These are phyloP conservation scores for Steromphala cineraria DNA, from an alignment of 2,888 invertebrate genomes.

Conservation along the genomic window DNA sequence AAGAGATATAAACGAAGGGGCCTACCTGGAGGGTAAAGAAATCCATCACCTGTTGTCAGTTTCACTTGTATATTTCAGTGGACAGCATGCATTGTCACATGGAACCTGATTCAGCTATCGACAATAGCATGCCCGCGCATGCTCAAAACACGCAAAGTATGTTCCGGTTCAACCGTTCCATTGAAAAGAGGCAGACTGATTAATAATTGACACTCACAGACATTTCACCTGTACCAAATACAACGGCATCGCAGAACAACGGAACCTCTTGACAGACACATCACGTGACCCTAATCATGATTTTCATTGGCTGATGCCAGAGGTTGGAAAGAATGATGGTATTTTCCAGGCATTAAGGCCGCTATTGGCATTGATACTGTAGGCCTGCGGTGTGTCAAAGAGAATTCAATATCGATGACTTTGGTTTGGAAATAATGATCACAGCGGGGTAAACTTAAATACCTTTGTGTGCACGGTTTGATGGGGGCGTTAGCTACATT, in stretches of 20 bases:
- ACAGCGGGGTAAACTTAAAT: no score
- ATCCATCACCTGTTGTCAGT: background rate
- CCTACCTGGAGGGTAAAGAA: background rate
- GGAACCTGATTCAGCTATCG: background rate
- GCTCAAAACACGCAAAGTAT: background rate
- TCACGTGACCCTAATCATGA: background rate
- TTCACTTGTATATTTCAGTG: background rate
- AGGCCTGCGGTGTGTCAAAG: background rate
- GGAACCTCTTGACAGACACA: background rate
- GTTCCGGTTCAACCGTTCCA: background rate
- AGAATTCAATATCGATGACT: background rate
- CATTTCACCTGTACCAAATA: background rate
- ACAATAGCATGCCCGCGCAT: constrained; percentile 3
- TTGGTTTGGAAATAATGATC: background rate
- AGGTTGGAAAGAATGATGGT: background rate
- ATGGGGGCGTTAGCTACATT: no score
- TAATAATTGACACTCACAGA: background rate
- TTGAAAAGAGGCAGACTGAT: background rate
- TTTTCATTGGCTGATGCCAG: background rate
- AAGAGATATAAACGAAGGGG: no score
- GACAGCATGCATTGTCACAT: background rate
- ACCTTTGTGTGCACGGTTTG: no score
- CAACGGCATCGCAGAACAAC: background rate
- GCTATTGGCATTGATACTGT: background rate
- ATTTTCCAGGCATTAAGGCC: background rate